Base-by-base conservation (phyloP, 30 jellyfish, hydroid and myxozoan genomes). In the Hydractinia symbiolongicarpus region DNA sequence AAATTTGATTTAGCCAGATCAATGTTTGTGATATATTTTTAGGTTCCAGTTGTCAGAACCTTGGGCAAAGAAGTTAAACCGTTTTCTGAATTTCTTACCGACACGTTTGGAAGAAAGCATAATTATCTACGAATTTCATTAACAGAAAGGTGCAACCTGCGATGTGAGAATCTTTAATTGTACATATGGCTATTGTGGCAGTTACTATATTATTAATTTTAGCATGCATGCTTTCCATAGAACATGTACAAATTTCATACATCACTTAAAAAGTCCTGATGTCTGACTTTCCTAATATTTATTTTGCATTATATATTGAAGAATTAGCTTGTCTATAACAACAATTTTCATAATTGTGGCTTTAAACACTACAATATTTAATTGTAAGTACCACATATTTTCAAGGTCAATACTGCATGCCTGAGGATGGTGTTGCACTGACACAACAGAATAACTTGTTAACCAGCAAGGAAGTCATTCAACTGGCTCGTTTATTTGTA, bases 331-430 rank as follows among this genome's bases (percentile, higher is more conserved):
- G 44, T 30, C 44, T 30, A 30, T 30, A 30, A 30, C 2, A 30
- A 30, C 44, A 30, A 30, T 30, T 30, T 30, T 30, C 44, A 30
- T 2, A 30, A 30, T 30, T 30, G 44, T 30, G 44, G 44, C 44
- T 30, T 30, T 30, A 30, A 30, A 30, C 44, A 30, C 44, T 30
- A 30, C 44, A 30, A 30, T 30, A 30, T 30, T 30, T 30, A 30
- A 30, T 30, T 30, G 44, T 30, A 30, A 30, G 44, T 30, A 2
- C 44, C 44, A 2, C 44, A 30, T 30, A 30, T 30, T 30, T 30
- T 30, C 44, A 30, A 90, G 97, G 97, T 86, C 94, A 83, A 55
- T 91, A 91, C 76, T 91, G 98, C 72, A 91, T 86, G 96, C 96
- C 98, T 16, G 93, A 78, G 70, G 92, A 91, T 57, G 96, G 95